phyloP scores from a whole-genome alignment of 2,113 vertebrate genomes.

The Tor tambroides region DNA sequence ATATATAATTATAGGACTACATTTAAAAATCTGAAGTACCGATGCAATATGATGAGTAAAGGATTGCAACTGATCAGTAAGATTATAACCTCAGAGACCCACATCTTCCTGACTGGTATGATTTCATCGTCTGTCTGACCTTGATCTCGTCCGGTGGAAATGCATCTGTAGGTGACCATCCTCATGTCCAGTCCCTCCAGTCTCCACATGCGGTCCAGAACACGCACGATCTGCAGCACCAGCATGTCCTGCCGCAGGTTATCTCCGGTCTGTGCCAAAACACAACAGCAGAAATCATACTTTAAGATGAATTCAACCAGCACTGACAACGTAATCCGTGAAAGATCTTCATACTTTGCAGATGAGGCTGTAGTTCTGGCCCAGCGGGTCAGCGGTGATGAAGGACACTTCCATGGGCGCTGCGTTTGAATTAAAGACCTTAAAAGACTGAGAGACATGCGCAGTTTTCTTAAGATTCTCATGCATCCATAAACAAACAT shows the following conservation, averaged over 20 bases:
- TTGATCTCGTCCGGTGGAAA: slow-evolving; percentile 83
- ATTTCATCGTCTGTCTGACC: slow-evolving; percentile 74
- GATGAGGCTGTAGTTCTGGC: slow-evolving; percentile 86
- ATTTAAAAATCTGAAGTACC: background rate
- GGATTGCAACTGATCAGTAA: too few relatives aligned
- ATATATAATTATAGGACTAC: too few relatives aligned
- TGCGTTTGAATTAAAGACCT: slow-evolving; percentile 91
- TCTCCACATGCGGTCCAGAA: slow-evolving; percentile 93
- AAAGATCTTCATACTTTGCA: slow-evolving; percentile 82
- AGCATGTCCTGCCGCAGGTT: slow-evolving; percentile 97
- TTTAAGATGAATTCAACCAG: background rate
- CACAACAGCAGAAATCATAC: background rate
- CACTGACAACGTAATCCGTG: background rate
- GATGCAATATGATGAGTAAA: background rate
- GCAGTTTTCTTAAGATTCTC: background rate
- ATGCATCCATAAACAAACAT: background rate
- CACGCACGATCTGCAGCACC: slow-evolving; percentile 90
- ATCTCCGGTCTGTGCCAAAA: slow-evolving; percentile 83
- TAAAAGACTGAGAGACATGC: slow-evolving; percentile 79
- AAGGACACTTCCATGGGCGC: slow-evolving; percentile 90
- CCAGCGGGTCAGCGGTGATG: slow-evolving; percentile 85
- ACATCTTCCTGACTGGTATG: background rate
- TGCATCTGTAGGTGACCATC: slow-evolving; percentile 94
- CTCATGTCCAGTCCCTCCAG: slow-evolving; percentile 91
- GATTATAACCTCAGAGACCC: background rate